Conservation (phyloP, 2,113 vertebrate species). For the Microcebus griseorufus region DNA sequence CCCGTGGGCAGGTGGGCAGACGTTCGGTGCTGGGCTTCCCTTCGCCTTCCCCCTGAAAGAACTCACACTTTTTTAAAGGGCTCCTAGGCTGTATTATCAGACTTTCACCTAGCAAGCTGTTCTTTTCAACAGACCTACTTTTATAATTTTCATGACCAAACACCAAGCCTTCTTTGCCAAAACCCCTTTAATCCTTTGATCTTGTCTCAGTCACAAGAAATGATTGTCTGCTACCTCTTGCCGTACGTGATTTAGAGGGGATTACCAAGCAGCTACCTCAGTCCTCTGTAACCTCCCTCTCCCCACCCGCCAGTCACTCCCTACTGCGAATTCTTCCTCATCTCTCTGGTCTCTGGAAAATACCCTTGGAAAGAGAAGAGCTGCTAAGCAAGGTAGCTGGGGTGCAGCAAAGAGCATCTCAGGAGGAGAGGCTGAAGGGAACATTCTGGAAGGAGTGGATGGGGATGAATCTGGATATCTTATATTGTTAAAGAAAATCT, state of each 20-base stretch:
- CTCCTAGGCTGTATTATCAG: background rate
- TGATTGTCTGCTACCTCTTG: slow-evolving; percentile 52
- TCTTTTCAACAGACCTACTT: slow-evolving; percentile 15
- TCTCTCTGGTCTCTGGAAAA: background rate
- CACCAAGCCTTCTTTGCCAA: background rate
- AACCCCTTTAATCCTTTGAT: slow-evolving; percentile 71
- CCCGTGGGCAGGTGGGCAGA: background rate
- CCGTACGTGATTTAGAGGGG: slow-evolving; percentile 36
- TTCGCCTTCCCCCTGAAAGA: slow-evolving; percentile 3
- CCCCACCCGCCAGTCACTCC: background rate
- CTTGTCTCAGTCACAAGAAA: slow-evolving; percentile 59
- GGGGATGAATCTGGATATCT: background rate
- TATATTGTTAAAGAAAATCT: background rate
- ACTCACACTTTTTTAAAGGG: background rate
- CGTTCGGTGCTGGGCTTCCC: background rate
- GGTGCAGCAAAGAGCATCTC: background rate
- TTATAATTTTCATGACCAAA: slow-evolving; percentile 48
- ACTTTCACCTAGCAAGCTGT: background rate
- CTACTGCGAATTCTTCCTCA: background rate
- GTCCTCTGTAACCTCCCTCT: background rate
- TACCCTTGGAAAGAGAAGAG: background rate
- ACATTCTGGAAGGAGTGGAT: background rate
- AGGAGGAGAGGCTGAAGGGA: background rate
- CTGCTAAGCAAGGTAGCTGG: background rate
- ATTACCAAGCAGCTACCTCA: slow-evolving; percentile 8